phyloP scores from a whole-genome alignment of 2,797 vertebrate genomes.

The Heteromormyrus szaboi region DNA sequence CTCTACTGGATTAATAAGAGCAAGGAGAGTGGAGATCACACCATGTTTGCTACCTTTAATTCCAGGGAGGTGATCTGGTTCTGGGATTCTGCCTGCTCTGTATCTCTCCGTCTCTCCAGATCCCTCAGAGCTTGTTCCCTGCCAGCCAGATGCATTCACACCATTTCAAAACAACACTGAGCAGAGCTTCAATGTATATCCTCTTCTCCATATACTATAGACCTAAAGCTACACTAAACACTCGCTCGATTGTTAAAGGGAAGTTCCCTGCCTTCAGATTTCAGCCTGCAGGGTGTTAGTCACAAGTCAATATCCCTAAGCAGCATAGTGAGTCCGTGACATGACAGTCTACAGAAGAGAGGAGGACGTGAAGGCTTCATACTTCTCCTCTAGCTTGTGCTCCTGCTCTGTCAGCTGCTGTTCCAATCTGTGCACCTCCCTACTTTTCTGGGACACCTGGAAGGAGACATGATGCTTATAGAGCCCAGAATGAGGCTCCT shows the following conservation, averaged over 20 bases:
- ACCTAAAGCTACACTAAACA: not conserved
- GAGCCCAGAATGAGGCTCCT: too few relatives aligned
- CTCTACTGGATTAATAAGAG: not conserved
- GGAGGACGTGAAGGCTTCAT: slow-evolving; percentile 16
- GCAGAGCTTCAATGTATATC: not conserved
- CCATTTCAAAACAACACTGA: not conserved
- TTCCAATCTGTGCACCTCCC: slow-evolving; percentile 46
- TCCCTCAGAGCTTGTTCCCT: slow-evolving; percentile 48
- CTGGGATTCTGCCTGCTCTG: slow-evolving; percentile 42
- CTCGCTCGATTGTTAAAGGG: too few relatives aligned
- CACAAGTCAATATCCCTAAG: not conserved
- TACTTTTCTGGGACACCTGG: slow-evolving; percentile 43
- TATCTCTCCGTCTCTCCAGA: slow-evolving; percentile 40
- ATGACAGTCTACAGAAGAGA: not conserved
- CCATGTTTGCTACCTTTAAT: slow-evolving; percentile 46
- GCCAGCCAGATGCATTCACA: not conserved
- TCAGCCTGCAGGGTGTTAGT: not conserved
- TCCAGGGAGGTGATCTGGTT: slow-evolving; percentile 44
- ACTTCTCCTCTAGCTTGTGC: slow-evolving; percentile 52
- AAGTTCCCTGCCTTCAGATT: not conserved
- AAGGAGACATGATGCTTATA: not conserved
- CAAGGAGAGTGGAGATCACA: not conserved
- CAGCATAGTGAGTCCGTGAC: not conserved
- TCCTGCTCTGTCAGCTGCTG: slow-evolving; percentile 45
- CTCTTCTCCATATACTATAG: not conserved